Evolutionary conservation across 2,888 invertebrate genomes (phyloP), one percentile per base, ranked within the genome.

Genomic region (Eupithecia subfuscata): DNA sequence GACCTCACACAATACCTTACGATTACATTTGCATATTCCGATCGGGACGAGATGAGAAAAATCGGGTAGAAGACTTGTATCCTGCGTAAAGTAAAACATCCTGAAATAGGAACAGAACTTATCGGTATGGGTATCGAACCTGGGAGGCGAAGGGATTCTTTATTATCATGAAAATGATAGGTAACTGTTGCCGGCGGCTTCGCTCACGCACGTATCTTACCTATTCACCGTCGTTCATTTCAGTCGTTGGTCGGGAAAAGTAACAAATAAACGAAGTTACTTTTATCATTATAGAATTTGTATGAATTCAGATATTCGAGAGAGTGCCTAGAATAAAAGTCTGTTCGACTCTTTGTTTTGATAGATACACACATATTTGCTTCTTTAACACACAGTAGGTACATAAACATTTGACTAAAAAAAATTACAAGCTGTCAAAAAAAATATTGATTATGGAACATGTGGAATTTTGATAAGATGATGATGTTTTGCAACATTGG

Each of bases 1-100:
- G 67, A 75, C 76, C 75, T 75, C 79, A 70, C 77, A 78, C 78
- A 78, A 78, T 78, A 77, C 78, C 80, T 79, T 74, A 64, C 75
- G 75, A 79, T 81, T 68, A 77, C 56, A 81, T 81, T 81, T 78
- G 76, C 80, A 76, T 78, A 73, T 75, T 70, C 70, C 77, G 73
- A 74, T 78, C 76, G 74, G 69, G 75, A 72, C 71, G 70, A 69
- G 71, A 76, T 72, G 70, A 75, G 69, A 68, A 74, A 75, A 75
- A 74, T 43, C 73, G 63, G 52, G 40, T 68, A 65, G 64, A 71
- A 52, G 70, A 48, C 52, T 45, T 25, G 70, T 73, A 63, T 73
- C 71, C 52, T 52, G 25, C 9, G 22, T 43, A 22, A 69, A 65
- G 73, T 68, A 67, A 73, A 71, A 70, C 30, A 40, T 60, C 60